Percentiles rank a stretch among this genome's conserved stretches.
Conservation (phyloP, 2,888 invertebrate genomes). For the Cacoxenus indagator region DNA sequence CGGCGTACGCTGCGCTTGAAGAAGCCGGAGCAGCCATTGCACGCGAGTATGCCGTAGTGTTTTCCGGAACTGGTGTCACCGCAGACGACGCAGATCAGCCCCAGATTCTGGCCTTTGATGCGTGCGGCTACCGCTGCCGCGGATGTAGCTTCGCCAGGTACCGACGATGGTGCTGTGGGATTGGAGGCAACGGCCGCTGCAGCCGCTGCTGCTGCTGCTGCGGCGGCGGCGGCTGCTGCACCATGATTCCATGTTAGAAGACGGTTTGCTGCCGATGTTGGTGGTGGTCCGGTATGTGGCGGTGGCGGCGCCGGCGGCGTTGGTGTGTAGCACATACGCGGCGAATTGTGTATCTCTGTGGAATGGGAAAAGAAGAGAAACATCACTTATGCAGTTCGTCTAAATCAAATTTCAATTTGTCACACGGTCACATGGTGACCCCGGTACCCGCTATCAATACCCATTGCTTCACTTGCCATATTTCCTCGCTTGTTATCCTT, state of each 20-base stretch:
- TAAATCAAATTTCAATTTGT: conserved; percentile 65
- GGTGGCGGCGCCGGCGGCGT: conserved; percentile 32
- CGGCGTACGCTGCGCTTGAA: conserved; percentile 96
- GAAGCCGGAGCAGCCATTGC: conserved; percentile 99
- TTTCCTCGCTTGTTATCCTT: conserved; percentile 50
- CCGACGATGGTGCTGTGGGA: conserved; percentile 29
- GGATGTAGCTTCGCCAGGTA: conserved; percentile 4
- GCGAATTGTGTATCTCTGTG: conserved; percentile 66
- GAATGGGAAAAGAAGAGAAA: conserved; percentile 32
- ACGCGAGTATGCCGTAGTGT: conserved; percentile 97
- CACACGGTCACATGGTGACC: conserved; percentile 25
- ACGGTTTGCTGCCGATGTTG: conserved; percentile 48
- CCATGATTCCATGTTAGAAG: conserved; percentile 68
- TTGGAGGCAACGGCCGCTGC: conserved; percentile 49
- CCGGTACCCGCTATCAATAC: conserved; percentile 1
- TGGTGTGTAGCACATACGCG: conserved; percentile 66
- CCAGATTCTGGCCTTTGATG: conserved; percentile 76
- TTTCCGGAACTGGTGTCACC: conserved; percentile 98
- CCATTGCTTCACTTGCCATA: conserved; percentile 22
- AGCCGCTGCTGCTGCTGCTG: conserved; percentile 51
- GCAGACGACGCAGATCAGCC: conserved; percentile 94
- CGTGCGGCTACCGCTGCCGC: conserved; percentile 43
- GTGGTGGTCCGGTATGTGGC: background rate
- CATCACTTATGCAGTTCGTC: conserved; percentile 60
- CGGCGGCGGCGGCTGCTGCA: conserved; percentile 59